Conservation (phyloP, 1,140 invertebrate species). For the Diachasma alloeum region DNA sequence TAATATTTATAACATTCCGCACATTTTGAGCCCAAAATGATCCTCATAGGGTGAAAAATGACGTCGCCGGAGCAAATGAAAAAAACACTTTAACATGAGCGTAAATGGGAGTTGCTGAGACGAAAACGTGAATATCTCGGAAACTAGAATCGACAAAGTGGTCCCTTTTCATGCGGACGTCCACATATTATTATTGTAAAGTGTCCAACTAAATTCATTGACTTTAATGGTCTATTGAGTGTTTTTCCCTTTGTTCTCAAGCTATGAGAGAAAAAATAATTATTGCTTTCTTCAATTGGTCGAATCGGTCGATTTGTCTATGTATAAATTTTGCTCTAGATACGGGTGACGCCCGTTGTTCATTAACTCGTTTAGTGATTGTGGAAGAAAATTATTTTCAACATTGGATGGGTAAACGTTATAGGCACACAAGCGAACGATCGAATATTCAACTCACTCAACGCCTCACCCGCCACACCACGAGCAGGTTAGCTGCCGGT, state of each 20-base stretch:
- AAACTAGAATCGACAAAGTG: too few relatives aligned
- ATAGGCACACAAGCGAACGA: not conserved
- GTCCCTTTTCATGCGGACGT: too few relatives aligned
- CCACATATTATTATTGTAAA: too few relatives aligned
- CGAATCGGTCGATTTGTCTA: not conserved
- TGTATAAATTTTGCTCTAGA: not conserved
- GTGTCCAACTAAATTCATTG: too few relatives aligned
- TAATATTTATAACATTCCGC: too few relatives aligned
- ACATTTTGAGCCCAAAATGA: too few relatives aligned
- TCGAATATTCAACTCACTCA: constrained; percentile 23
- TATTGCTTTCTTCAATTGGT: not conserved
- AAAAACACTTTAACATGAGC: too few relatives aligned
- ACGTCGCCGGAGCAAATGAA: too few relatives aligned
- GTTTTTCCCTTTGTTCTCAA: not conserved
- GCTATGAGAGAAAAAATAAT: not conserved
- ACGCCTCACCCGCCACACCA: not conserved
- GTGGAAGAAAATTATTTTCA: not conserved
- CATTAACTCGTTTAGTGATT: not conserved
- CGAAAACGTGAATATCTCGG: too few relatives aligned
- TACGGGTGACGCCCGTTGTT: not conserved
- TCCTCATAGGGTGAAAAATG: too few relatives aligned
- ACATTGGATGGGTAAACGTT: not conserved
- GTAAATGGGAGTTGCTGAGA: too few relatives aligned
- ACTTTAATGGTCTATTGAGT: not conserved
- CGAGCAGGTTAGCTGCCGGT: constrained; percentile 30